Base-by-base conservation (phyloP, 2,797 vertebrate species). In the Caiman crocodilus region DNA sequence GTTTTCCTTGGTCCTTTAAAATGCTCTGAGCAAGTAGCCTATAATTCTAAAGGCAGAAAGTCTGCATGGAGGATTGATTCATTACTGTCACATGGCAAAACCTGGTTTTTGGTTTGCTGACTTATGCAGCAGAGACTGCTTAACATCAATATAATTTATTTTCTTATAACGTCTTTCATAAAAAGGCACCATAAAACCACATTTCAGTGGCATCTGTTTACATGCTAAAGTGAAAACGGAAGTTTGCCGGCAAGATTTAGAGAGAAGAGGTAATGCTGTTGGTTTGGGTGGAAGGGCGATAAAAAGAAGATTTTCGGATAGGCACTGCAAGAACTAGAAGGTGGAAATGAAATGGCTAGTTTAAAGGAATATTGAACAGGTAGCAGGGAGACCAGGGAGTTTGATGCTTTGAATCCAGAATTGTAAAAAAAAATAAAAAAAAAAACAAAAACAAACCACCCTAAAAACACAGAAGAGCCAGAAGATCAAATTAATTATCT, bases 241-340 rank as follows among this genome's bases (percentile, higher is more conserved):
- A 60, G 4, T 5, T 4, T 42, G 32, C 93, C 13, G 61, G 10
- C 57, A 73, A 63, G 77, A 82, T 79, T 81, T 84, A 56, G 77
- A 93, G 13, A 73, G 65, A 16, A 18, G 3, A 50, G 79, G 6
- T 26, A 60, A 73, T 73, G 26, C 35, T 14, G 55, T 79, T 82
- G 13, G 18, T 75, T 42, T 81, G 32, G 21, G 63, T 73, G 21
- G 65, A 0, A 2, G 15, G 13, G 75, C 67, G 35, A 83, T 55
- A 81, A 82, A 90, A n/a, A 2, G 64, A 83, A 23, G 77, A 57
- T 35, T 71, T 79, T 85, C 69, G 91, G 71, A 61, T 91, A 89
- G 55, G 25, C 2, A 6, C 14, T 71, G 69, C 64, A 90, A 83
- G 75, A 85, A 75, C 69, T 59, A 59, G 73, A 85, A 88, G 67